Evolutionary conservation across 2,113 vertebrate genomes (phyloP), one percentile per base, ranked within the genome.

Genomic region (Lagopus muta): DNA sequence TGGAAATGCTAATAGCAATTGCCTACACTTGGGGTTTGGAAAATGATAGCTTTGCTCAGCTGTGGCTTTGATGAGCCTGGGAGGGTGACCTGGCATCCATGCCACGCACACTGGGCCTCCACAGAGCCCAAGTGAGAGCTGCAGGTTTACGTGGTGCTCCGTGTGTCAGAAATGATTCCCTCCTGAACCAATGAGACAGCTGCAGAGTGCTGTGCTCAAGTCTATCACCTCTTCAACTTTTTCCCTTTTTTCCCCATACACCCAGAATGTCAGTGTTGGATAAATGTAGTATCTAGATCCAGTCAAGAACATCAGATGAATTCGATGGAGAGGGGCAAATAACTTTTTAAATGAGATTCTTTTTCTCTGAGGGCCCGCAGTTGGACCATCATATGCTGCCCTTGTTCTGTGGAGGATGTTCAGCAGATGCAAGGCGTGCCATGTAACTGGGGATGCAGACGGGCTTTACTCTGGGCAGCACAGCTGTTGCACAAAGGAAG

Each of bases 1-100:
- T 85, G 73, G 79, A 94, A 93, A 96, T 94, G 94, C 75, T 87
- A 89, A 95, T 96, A 84, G 91, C 89, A 94, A 61, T 92, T 92
- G 80, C 82, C 88, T 71, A 45, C 74, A 43, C 94, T 94, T 62
- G 55, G 75, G 76, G 62, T 86, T 93, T 75, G 71, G 77, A 84
- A 97, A 93, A 82, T 3, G 2, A 57, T 74, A 87, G 47, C 69
- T 86, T 80, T 91, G 50, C 93, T 95, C 82, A 58, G 61, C 83
- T 0, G 11, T 87, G 71, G 54, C 42, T 86, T 66, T 91, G 72
- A 88, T 81, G 50, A 91, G 77, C 64, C 73, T 72, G 66, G 24
- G 43, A 80, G 54, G 48, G 47, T 86, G 85, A 93, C 91, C 85
- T 89, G 47, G 3, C 9, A 2, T 85, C 87, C 84, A 45, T 0